phyloP scores from a whole-genome alignment of 1,140 invertebrate genomes.

The Magallana angulata region DNA sequence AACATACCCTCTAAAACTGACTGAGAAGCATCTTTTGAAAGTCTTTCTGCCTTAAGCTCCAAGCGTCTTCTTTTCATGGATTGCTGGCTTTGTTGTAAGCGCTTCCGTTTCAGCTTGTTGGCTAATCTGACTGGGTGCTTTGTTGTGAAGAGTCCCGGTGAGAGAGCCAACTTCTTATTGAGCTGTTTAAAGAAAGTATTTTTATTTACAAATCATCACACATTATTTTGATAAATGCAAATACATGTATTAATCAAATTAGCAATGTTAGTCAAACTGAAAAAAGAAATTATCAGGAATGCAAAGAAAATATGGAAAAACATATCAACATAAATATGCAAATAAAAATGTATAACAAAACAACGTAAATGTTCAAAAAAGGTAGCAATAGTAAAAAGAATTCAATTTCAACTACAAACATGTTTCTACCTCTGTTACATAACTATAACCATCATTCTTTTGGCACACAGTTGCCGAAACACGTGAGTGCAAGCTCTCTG shows the following conservation, averaged over 20 bases:
- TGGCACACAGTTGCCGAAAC: too few relatives aligned
- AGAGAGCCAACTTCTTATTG: conserved; percentile 19
- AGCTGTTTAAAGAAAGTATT: not conserved
- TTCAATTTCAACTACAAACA: too few relatives aligned
- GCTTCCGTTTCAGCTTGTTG: not conserved
- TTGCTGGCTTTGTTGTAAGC: not conserved
- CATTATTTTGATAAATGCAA: not conserved
- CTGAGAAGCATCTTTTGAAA: conserved; percentile 15
- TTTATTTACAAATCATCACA: not conserved
- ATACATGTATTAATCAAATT: not conserved
- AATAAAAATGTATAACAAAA: too few relatives aligned
- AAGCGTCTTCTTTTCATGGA: conserved; percentile 20
- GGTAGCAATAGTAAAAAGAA: too few relatives aligned
- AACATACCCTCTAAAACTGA: conserved; percentile 1
- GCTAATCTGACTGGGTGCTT: not conserved
- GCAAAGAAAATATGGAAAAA: not conserved
- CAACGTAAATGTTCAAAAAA: too few relatives aligned
- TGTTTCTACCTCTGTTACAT: too few relatives aligned
- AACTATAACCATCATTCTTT: too few relatives aligned
- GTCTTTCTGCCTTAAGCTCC: conserved; percentile 22
- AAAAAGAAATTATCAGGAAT: not conserved
- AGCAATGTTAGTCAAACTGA: not conserved
- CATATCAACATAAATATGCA: not conserved
- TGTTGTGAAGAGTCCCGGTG: not conserved
- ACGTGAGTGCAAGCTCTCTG: too few relatives aligned